Percentiles rank a stretch among this genome's conserved stretches.
Evolutionary conservation across 2,797 vertebrate species (phyloP).

Genomic region (Enteromius fasciolatus): DNA sequence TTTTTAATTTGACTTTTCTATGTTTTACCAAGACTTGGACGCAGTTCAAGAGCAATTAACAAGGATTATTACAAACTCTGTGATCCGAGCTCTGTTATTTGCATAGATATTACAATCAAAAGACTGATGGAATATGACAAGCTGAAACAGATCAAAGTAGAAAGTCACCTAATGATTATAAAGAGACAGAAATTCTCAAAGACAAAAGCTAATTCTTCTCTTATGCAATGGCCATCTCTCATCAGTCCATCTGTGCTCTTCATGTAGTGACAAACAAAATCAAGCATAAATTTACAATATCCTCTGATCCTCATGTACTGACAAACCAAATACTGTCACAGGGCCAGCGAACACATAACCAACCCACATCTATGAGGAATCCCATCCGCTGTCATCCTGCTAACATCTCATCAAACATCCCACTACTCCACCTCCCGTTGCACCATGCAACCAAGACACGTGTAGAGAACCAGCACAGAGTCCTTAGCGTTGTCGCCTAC

Average conservation of each 20-base stretch:
- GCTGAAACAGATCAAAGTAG: slow-evolving; percentile 4
- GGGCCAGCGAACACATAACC: slow-evolving; percentile 5
- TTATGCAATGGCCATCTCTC: slow-evolving; percentile 18
- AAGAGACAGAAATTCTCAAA: not conserved
- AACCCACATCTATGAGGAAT: slow-evolving; percentile 22
- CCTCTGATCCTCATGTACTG: slow-evolving; percentile 13
- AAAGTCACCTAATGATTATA: not conserved
- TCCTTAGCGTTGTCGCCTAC: slow-evolving; percentile 31
- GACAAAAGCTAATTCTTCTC: not conserved
- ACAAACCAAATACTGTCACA: not conserved
- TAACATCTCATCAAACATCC: not conserved
- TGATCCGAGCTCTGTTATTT: not conserved
- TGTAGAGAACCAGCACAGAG: slow-evolving; percentile 20
- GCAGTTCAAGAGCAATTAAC: slow-evolving; percentile 21
- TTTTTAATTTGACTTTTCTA: slow-evolving; percentile 43
- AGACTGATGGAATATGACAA: slow-evolving; percentile 11
- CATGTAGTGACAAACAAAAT: not conserved
- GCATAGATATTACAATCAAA: slow-evolving; percentile 16
- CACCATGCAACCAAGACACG: slow-evolving; percentile 21
- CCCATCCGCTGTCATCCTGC: slow-evolving; percentile 12
- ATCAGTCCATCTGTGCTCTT: slow-evolving; percentile 30
- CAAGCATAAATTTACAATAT: slow-evolving; percentile 23
- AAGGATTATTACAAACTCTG: not conserved
- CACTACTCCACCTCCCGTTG: slow-evolving; percentile 25
- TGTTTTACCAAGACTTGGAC: slow-evolving; percentile 23